Conservation (phyloP, 2,797 vertebrate species). For the Typhlichthys subterraneus region DNA sequence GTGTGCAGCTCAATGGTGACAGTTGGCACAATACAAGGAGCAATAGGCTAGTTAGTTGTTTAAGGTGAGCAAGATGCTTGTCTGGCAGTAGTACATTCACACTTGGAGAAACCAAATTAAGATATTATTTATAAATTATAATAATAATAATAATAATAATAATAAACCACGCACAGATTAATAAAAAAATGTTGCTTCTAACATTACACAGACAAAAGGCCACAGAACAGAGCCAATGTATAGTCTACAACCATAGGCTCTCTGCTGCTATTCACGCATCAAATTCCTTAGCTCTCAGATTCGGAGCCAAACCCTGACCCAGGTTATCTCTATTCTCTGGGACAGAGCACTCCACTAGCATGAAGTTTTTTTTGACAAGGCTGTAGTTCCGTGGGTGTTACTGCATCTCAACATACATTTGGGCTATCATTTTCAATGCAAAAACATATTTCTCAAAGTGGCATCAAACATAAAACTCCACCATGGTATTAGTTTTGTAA, state of each 20-base stretch:
- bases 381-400: constrained; percentile 38
- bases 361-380: constrained; percentile 22
- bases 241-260: constrained; percentile 65
- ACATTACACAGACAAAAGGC: constrained; percentile 62
- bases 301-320: constrained; percentile 43
- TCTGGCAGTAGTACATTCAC: too few species aligned
- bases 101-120: too few species aligned
- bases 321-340: constrained; percentile 37
- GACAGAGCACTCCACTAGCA: constrained; percentile 46
- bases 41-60: not conserved
- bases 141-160: not conserved
- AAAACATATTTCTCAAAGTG: constrained; percentile 25
- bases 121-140: too few species aligned
- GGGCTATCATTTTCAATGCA: constrained; percentile 64
- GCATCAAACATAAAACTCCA: constrained; percentile 29
- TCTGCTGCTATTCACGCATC: constrained; percentile 71
- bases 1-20: too few species aligned
- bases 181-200: constrained; percentile 21
- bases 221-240: constrained; percentile 60
- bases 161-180: not conserved
- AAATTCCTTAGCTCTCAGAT: constrained; percentile 73
- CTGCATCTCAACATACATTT: constrained; percentile 42
- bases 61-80: not conserved
- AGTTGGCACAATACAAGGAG: not conserved
- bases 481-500: constrained; percentile 23